Evolutionary conservation across 2,797 vertebrate genomes (phyloP), one percentile per base, ranked within the genome.

Genomic region (Apodemus agrarius): DNA sequence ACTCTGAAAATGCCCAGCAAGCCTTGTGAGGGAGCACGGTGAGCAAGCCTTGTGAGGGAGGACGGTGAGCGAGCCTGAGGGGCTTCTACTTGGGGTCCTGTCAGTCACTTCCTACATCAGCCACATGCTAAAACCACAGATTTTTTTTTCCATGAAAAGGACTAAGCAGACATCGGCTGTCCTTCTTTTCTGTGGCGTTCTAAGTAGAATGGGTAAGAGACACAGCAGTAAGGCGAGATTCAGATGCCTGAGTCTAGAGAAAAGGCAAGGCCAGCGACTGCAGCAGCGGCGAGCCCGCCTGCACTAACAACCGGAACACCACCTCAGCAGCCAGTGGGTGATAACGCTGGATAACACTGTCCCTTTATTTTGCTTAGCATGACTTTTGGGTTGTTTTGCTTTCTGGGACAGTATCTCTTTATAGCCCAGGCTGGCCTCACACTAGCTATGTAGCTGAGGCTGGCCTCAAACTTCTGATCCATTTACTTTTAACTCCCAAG

Each of bases 241-340:
- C 19, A 67, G 34, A 69, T 92, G 61, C 79, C 57, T 93, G n/a
- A 96, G 75, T 89, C 52, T 63, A 72, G 91, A 91, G 40, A 93
- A 88, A 76, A 65, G 54, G 54, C 52, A 80, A 59, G 72, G 49
- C 82, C 82, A 3, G 82, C 10, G 67, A 3, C 37, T 26, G 54
- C 43, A 88, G 43, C n/a, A 82, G 29, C 31, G 85, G 61, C 49
- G 19, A 34, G 75, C 54, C 85, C 37, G n/a, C 24, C 54, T 19
- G 91, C 26, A 81, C 1, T 84, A 83, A 63, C 0, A 94, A 72
- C 74, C 37, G 59, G 63, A 94, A 90, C n/a, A 52, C 54, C 52
- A 40, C 40, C 10, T 67, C 69, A 40, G 43, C 29, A 65, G 40
- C 91, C 88, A 52, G 67, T 81, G 54, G 72, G 1, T 88, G 83